Base-by-base conservation (phyloP, 2,888 invertebrate genomes). In the Morpho deidamia region DNA sequence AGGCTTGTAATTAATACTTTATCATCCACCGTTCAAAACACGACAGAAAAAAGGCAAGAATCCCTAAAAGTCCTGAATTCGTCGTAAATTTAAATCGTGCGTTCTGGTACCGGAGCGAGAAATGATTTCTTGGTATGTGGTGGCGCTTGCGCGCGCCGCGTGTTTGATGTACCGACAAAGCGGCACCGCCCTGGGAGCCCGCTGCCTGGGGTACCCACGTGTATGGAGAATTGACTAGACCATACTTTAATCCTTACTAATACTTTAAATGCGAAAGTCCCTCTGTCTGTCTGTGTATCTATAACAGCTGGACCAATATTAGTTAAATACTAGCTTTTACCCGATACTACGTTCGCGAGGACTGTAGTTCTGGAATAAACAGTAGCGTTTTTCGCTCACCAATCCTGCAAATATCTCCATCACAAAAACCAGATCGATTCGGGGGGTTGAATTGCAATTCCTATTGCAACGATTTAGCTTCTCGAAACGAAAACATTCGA, bases 81-180 rank as follows among this genome's bases (percentile, higher is more conserved):
- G 61, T 59, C 56, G 61, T 57, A 61, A 59, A 61, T 59, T 56
- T 45, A 64, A 64, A 59, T 63, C 55, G 58, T 55, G 58, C 63
- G 53, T 61, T 61, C 63, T 61, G 64, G 63, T 64, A 67, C 66
- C 66, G 66, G 63, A 65, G 66, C 68, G 67, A 64, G 65, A 65
- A 67, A 64, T 61, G 62, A 60, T 54, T 66, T 67, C 68, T 63
- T 51, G 61, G 69, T 69, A 69, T 62, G 65, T 51, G 50, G 59
- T 57, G 62, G 55, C 55, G 63, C 49, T 53, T 47, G 54, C 53
- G 55, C 56, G 47, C 47, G 59, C 54, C 46, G 60, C 55, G 64
- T 66, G 58, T 87, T 87, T 88, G 86, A 83, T 72, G 65, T 65
- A 75, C 86, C 87, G 86, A 83, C 86, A 86, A 87, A 86, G 83